Base-by-base conservation (phyloP, 2,888 invertebrate species). In the Fragum whitleyi region DNA sequence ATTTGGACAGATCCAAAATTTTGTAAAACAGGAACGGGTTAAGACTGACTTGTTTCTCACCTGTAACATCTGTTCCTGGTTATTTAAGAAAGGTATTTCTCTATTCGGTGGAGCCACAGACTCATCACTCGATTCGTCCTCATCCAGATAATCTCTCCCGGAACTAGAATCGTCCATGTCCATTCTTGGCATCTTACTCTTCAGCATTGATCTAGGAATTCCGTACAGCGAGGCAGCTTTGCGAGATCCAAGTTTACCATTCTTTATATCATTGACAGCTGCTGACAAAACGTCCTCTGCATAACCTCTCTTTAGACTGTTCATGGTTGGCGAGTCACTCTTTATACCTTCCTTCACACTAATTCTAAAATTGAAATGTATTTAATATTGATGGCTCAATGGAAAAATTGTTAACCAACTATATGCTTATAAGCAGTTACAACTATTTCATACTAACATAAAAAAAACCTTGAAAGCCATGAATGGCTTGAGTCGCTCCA, bases 141-240 rank as follows among this genome's bases (percentile, higher is more conserved):
- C 80, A 14, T 74, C 77, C 19, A 59, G 42, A 55, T 39, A 29
- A 16, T 39, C 53, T 36, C 65, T 39, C 11, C 65, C 65, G 0
- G 42, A 65, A 53, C 59, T 65, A 1, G 32, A 36, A 19, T 88
- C 87, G 32, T 86, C 90, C 26, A 86, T 83, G 39, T 94, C 94
- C 86, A 94, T 87, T 83, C 95, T 95, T 89, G 94, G 95, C 51
- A 95, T 97, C 95, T 99, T 99, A 95, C 98, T 99, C 84, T 99
- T 96, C 70, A 99, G 96, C 32, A 98, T 99, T 87, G 99, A 98
- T 86, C 99, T 96, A 9, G 99, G 99, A 93, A 99, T 98, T 90
- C 98, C 98, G 94, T 99, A 99, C 90, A 98, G 96, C 74, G 97
- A 97, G 72, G 99, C 97, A 11, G 99, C 98, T 79, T 98, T 95